Conservation (phyloP, 2,113 vertebrate genomes). For the Chionomys nivalis region DNA sequence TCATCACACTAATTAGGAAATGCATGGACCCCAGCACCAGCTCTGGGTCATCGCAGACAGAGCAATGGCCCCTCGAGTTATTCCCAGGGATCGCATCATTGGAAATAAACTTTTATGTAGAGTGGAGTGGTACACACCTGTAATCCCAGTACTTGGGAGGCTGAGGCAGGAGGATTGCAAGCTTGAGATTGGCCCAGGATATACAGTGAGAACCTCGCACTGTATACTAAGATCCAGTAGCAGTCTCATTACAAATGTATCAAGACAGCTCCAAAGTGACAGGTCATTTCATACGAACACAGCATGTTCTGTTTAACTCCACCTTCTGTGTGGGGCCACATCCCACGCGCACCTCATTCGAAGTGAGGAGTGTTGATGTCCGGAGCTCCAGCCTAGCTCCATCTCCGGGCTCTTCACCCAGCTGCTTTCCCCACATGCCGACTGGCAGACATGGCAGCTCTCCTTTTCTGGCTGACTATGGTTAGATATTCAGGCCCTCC, state of each 20-base stretch:
- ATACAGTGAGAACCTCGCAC: neutral
- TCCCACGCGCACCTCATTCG: neutral
- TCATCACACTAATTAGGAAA: neutral
- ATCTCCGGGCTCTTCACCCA: neutral
- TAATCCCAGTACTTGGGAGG: neutral
- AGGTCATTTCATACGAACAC: neutral
- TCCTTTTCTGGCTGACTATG: neutral
- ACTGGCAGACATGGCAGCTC: neutral
- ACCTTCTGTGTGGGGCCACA: neutral
- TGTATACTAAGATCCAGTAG: neutral
- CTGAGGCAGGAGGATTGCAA: neutral
- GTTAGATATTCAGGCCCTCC: neutral
- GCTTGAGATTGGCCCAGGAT: neutral
- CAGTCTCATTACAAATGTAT: neutral
- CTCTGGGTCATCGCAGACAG: neutral
- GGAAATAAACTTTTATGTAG: slow-evolving; percentile 2
- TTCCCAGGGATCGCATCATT: neutral
- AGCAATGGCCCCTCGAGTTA: neutral
- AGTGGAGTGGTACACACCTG: neutral
- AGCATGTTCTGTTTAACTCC: neutral
- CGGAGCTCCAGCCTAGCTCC: neutral
- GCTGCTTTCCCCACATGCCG: neutral
- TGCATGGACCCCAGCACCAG: neutral
- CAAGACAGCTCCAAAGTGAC: neutral
- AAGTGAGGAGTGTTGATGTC: neutral